phyloP scores from a whole-genome alignment of 2,888 invertebrate genomes.

The Scaeva pyrastri region DNA sequence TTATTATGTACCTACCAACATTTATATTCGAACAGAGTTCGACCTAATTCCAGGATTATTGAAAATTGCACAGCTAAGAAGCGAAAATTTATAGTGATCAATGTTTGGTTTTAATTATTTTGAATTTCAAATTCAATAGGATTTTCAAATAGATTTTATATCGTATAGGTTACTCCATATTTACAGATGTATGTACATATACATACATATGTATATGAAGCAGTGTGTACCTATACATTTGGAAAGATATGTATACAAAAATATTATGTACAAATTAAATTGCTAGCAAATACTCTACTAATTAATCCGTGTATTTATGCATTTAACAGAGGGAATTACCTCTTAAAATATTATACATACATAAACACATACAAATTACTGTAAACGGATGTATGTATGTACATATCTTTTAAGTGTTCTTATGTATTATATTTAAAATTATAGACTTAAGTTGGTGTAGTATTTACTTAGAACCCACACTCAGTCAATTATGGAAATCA shows the following conservation, averaged over 20 bases:
- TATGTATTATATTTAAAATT: not conserved
- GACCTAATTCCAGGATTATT: slow-evolving; percentile 27
- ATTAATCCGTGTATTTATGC: slow-evolving; percentile 37
- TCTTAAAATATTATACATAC: not conserved
- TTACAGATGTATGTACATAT: not conserved
- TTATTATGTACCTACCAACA: not conserved
- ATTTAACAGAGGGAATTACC: not conserved
- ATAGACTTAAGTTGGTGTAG: too few relatives aligned
- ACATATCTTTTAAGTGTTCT: not conserved
- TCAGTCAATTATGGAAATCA: too few relatives aligned
- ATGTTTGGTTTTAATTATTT: slow-evolving; percentile 43
- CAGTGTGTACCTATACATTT: too few relatives aligned
- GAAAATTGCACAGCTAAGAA: slow-evolving; percentile 25
- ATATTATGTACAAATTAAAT: slow-evolving; percentile 15
- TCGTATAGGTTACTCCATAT: not conserved
- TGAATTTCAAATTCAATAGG: slow-evolving; percentile 19
- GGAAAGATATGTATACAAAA: too few relatives aligned
- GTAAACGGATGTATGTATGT: too few relatives aligned
- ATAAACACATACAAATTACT: not conserved
- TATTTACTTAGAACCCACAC: too few relatives aligned
- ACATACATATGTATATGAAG: not conserved
- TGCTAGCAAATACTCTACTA: slow-evolving; percentile 35
- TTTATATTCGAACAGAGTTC: not conserved
- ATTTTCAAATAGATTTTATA: not conserved
- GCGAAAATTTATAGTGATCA: slow-evolving; percentile 21